These are phyloP conservation scores for Macropodus opercularis DNA, from an alignment of 2,797 vertebrate genomes.

Conservation along the genomic window DNA sequence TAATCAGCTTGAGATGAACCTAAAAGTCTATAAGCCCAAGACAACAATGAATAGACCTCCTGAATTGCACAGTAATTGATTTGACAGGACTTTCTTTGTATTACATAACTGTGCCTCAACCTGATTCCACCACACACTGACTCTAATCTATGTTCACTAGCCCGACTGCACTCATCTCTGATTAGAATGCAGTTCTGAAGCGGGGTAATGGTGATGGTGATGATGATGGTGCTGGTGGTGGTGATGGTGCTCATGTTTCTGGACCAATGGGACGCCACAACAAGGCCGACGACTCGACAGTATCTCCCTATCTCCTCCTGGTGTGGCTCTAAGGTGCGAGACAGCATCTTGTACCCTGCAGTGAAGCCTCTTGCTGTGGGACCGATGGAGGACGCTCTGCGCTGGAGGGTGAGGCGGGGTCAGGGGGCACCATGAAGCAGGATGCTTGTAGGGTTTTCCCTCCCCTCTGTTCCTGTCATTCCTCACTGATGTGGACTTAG, in stretches of 20 bases:
- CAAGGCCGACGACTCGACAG: slow-evolving; percentile 78
- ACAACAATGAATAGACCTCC: too few relatives aligned
- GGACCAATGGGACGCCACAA: slow-evolving; percentile 80
- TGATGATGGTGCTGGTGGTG: slow-evolving; percentile 92
- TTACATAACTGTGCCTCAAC: too few relatives aligned
- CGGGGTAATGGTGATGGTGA: slow-evolving; percentile 83
- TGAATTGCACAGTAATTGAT: too few relatives aligned
- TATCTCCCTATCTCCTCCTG: slow-evolving; percentile 78
- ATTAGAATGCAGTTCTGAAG: slow-evolving; percentile 46
- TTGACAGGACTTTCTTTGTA: too few relatives aligned
- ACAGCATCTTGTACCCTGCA: slow-evolving; percentile 81
- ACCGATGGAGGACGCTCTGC: slow-evolving; percentile 78
- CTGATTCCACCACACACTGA: too few relatives aligned
- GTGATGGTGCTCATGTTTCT: slow-evolving; percentile 92
- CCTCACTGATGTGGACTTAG: slow-evolving; percentile 8
- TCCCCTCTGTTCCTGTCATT: slow-evolving; percentile 39
- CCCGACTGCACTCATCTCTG: not conserved
- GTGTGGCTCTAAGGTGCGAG: slow-evolving; percentile 62
- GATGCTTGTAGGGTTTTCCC: slow-evolving; percentile 52
- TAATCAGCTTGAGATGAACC: too few relatives aligned
- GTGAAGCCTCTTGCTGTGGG: slow-evolving; percentile 86
- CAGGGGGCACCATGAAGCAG: slow-evolving; percentile 53
- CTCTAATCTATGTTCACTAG: too few relatives aligned
- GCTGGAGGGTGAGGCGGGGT: slow-evolving; percentile 55
- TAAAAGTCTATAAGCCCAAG: too few relatives aligned